A percentile compares a stretch with the other conserved stretches of the same genome.
These are phyloP conservation scores for Drosophila suboccidentalis DNA, from an alignment of 2,888 invertebrate genomes.

Conservation along the genomic window DNA sequence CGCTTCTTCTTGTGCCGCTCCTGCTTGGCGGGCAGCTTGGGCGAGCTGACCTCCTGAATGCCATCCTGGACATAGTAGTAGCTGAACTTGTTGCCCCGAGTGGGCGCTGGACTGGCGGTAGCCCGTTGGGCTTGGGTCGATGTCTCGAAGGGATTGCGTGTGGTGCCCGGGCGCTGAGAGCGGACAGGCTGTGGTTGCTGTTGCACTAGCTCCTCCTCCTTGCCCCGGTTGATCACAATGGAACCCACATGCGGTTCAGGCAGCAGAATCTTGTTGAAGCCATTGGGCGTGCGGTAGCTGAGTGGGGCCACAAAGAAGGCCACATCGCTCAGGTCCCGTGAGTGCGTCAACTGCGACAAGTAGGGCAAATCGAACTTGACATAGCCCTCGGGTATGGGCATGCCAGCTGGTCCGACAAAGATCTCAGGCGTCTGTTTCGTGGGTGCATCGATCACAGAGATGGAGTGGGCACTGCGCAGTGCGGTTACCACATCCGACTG, in stretches of 20 bases:
- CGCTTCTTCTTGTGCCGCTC: conserved; percentile 84
- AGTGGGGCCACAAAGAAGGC: conserved; percentile 95
- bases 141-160: conserved; percentile 66
- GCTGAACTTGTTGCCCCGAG: conserved; percentile 82
- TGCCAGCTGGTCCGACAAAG: conserved; percentile 92
- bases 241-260: conserved; percentile 95
- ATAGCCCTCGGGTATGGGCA: conserved; percentile 90
- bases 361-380: conserved; percentile 94
- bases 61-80: conserved; percentile 82
- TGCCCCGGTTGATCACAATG: conserved; percentile 89
- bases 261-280: conserved; percentile 94
- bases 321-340: conserved; percentile 90
- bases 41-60: conserved; percentile 82
- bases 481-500: conserved; percentile 90
- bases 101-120: conserved; percentile 43
- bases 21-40: conserved; percentile 80
- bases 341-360: conserved; percentile 87
- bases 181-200: conserved; percentile 53
- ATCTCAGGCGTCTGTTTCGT: conserved; percentile 90
- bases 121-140: conserved; percentile 54
- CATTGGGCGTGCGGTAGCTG: conserved; percentile 93
- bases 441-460: conserved; percentile 92
- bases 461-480: conserved; percentile 90
- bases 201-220: conserved; percentile 48
- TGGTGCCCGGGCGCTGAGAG: conserved; percentile 58